Evolutionary conservation across 2,888 invertebrate species (phyloP), one percentile per base, ranked within the genome.

Genomic region (Lasioglossum marginatum): DNA sequence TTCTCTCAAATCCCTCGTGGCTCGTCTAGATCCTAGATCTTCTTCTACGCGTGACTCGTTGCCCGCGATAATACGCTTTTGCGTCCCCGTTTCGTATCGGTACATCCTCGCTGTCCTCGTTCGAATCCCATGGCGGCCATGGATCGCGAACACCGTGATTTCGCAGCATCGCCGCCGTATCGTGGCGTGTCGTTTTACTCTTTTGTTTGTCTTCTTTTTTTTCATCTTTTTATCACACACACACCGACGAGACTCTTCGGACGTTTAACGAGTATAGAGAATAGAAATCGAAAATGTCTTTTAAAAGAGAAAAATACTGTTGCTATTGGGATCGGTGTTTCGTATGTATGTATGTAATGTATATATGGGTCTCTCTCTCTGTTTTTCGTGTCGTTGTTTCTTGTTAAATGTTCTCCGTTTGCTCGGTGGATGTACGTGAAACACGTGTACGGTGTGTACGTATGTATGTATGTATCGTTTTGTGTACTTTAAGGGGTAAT

Each of bases 281-380:
- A 92, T 93, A 92, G 89, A 92, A 93, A 92, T 91, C 83, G 90
- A 82, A 82, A 91, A 92, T 91, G 89, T 90, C 87, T 89, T 90
- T 90, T 77, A 90, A 92, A 92, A 92, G 93, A 93, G 93, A 92
- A 93, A 93, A 93, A 93, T 93, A 94, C 92, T 91, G 92, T 88
- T 90, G 88, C 90, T 92, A 92, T 89, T 89, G 87, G 89, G 89
- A 91, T 91, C 89, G 86, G 89, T 87, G 74, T 79, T 43, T 77
- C 57, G 37, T 43, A 60, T 74, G 60, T 74, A 63, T 71, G 23
- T 86, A 72, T 86, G 60, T 43, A 78, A 80, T 86, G 14, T 52
- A n/a, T 76, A 45, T 27, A 31, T 43, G n/a, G 60, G 31, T 63
- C 14, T 60, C n/a, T 60, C 12, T 60, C 31, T 43, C 1, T 27